Base-by-base conservation (phyloP, 1,140 invertebrate genomes). In the Orchesella cincta region DNA sequence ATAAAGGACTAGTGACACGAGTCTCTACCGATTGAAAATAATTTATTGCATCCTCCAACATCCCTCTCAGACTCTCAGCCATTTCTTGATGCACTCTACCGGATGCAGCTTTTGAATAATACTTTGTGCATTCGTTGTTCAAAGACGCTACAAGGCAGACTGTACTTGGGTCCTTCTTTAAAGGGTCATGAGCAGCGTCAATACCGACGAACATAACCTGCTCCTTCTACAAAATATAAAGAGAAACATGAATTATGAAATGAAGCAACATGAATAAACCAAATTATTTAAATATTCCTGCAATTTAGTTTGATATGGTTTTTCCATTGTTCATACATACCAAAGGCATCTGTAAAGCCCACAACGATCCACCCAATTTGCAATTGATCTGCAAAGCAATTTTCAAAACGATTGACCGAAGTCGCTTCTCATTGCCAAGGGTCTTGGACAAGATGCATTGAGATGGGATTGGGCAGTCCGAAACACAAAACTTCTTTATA, bases 321-420 rank as follows among this genome's bases (percentile, higher is more conserved):
- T n/a, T n/a, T n/a, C n/a, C n/a, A n/a, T n/a, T n/a, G n/a, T n/a
- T 57, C 14, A 5, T 3, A 77, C 86, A 87, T 87, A 91, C 89
- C 80, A 93, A 87, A 1, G 96, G 95, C 77, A 97, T 93, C 52
- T 89, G 86, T 0, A 98, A 86, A 1, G 89, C 87, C 96, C 97
- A 99, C 5, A 97, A 85, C 0, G 93, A 91, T 3, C 97, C 97
- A 28, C 97, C 97, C 1, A 98, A 84, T 87, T 99, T 98, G 83
- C 94, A 97, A 84, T 97, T 97, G 57, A 98, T 97, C 87, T 98
- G 96, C 26, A 98, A 84, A 0, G 92, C 89, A 73, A 99, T 94
- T 86, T 98, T 98, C 84, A 95, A 93, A 0, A 91, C 90, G 33
- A 98, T 90, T 5, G 90, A 88, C 1, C 92, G 90, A 29, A 95